Base-by-base conservation (phyloP, 2,113 vertebrate species). In the Bufo gargarizans region DNA sequence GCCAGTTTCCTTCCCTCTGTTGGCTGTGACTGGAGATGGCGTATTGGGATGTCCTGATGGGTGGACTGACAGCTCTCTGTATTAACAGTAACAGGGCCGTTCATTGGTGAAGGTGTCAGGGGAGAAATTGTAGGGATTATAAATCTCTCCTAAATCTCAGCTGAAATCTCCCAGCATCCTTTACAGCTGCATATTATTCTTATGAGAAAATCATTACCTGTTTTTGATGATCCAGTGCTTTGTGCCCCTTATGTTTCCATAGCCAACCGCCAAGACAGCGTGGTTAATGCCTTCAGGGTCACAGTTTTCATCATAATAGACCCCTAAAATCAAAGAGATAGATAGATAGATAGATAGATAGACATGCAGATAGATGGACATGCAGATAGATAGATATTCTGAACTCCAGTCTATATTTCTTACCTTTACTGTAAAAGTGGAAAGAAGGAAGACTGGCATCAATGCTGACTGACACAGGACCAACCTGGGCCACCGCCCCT, bases 361-460 rank as follows among this genome's bases (percentile, higher is more conserved):
- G 65, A 69, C 33, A 69, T 9, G 19, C 33, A 33, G 33, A 33
- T 6, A n/a, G 19, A 67, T 61, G 4, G 59, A 61, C 19, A n/a
- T n/a, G n/a, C n/a, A 19, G 59, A 61, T 19, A 19, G 59, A 61
- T 61, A 19, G 59, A 61, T 61, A 61, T 2, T 53, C 3, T 58
- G 13, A 12, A 12, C 0, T 12, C 67, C 20, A 43, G 12, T 16
- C 4, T 2, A 63, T 22, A 7, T 63, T 45, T n/a, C 61, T 84
- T 91, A 98, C 98, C 98, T 74, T 90, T 94, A 91, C 94, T 96
- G 92, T 99, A 99, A 94, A 97, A 98, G 91, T 97, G 96, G 95
- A 99, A 99, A 90, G 92, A 96, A 77, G 92, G 82, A 90, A 95
- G 94, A 6, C 95, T 95, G 90, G 98, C 98, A 0, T 99, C 97